Evolutionary conservation across 2,797 vertebrate genomes (phyloP).

Genomic region (Champsocephalus gunnari): DNA sequence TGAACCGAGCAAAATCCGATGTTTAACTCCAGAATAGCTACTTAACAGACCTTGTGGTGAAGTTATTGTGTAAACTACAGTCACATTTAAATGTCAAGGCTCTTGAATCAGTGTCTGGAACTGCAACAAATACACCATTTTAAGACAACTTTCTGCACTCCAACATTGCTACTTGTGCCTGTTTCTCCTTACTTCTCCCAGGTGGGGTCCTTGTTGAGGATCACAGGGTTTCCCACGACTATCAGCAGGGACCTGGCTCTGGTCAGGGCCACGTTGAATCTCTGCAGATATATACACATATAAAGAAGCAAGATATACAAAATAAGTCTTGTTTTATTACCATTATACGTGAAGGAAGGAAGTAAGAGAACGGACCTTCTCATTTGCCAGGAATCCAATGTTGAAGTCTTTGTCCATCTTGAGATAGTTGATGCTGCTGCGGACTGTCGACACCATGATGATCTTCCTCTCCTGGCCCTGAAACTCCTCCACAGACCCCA

Average conservation of each 20-base stretch:
- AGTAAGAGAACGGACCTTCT: constrained; percentile 84
- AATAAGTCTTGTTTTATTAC: background rate
- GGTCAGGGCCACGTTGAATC: constrained; percentile 94
- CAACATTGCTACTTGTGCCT: background rate
- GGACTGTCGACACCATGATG: constrained; percentile 93
- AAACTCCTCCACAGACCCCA: constrained; percentile 96
- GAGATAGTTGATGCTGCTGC: constrained; percentile 88
- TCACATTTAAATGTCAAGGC: too few species aligned
- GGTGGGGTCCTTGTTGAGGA: constrained; percentile 88
- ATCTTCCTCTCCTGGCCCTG: constrained; percentile 93
- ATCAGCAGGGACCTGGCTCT: constrained; percentile 93
- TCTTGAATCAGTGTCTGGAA: background rate
- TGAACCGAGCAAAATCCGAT: background rate
- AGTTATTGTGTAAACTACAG: background rate
- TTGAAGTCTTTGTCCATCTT: constrained; percentile 89
- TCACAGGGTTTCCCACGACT: constrained; percentile 91
- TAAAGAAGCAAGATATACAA: background rate
- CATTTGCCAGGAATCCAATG: constrained; percentile 93
- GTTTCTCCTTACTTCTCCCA: constrained; percentile 88
- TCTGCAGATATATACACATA: constrained; percentile 75
- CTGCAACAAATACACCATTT: background rate
- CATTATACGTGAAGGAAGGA: background rate
- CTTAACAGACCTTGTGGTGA: background rate
- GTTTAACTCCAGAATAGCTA: background rate
- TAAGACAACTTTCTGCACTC: background rate